Conservation (phyloP, 2,797 vertebrate genomes). For the Epinephelus awoara region DNA sequence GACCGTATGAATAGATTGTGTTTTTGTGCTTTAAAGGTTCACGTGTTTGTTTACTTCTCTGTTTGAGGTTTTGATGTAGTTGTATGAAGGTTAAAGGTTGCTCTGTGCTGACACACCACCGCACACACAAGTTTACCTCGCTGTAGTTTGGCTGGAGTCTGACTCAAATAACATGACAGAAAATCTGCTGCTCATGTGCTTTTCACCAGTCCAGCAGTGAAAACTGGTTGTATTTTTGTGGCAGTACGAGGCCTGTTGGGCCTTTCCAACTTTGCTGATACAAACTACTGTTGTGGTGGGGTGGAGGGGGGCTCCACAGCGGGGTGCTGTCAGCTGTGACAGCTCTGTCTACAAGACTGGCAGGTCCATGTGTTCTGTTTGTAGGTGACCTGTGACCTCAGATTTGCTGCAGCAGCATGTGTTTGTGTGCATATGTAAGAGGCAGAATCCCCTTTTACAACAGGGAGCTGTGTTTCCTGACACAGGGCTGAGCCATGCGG, state of each 20-base stretch:
- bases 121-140: not conserved
- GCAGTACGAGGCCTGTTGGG: not conserved
- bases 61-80: not conserved
- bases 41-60: not conserved
- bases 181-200: not conserved
- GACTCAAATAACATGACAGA: not conserved
- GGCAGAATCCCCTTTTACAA: conserved; percentile 29
- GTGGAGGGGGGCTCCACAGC: not conserved
- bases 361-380: conserved; percentile 72
- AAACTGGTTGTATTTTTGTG: not conserved
- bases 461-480: not conserved
- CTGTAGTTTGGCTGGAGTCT: not conserved
- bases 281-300: not conserved
- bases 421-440: conserved; percentile 13
- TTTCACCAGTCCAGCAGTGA: not conserved
- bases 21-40: not conserved
- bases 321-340: conserved; percentile 58
- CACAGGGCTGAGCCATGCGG: not conserved
- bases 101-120: not conserved
- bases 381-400: conserved; percentile 72
- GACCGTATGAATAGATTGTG: not conserved
- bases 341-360: conserved; percentile 61
- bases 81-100: not conserved
- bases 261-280: not conserved
- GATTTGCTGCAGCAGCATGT: conserved; percentile 57